Conservation (phyloP, 2,888 invertebrate genomes). For the Synanthedon andrenaeformis region DNA sequence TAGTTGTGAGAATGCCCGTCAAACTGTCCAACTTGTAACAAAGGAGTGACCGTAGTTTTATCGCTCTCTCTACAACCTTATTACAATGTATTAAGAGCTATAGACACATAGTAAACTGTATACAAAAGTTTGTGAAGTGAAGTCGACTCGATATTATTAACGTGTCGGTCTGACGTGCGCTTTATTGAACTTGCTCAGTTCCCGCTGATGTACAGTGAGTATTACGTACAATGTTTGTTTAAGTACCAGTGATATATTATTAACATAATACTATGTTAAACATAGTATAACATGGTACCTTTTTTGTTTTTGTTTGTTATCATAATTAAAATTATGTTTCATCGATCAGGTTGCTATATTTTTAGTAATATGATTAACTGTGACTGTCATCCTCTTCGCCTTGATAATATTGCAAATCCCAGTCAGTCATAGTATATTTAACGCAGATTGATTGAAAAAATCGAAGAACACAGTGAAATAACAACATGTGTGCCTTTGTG, state of each 20-base stretch:
- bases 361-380: too few species aligned
- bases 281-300: too few species aligned
- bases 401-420: too few species aligned
- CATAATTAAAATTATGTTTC: too few species aligned
- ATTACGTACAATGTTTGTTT: conserved; percentile 6
- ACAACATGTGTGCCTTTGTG: too few species aligned
- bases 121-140: conserved; percentile 11
- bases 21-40: conserved; percentile 54
- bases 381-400: too few species aligned
- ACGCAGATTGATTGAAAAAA: too few species aligned
- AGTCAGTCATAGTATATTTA: too few species aligned
- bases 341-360: too few species aligned
- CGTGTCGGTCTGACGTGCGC: conserved; percentile 33
- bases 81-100: conserved; percentile 7
- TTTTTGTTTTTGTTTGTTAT: not conserved
- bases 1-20: conserved; percentile 29
- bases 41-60: conserved; percentile 15
- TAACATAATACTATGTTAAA: too few species aligned
- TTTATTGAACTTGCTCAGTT: conserved; percentile 34
- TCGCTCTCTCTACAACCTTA: conserved; percentile 4
- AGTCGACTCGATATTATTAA: conserved; percentile 35
- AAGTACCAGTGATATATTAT: not conserved
- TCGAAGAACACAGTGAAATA: too few species aligned
- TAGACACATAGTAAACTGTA: conserved; percentile 2
- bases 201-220: not conserved